Conservation (phyloP, 2,888 invertebrate species). For the Ochropleura leucogaster region DNA sequence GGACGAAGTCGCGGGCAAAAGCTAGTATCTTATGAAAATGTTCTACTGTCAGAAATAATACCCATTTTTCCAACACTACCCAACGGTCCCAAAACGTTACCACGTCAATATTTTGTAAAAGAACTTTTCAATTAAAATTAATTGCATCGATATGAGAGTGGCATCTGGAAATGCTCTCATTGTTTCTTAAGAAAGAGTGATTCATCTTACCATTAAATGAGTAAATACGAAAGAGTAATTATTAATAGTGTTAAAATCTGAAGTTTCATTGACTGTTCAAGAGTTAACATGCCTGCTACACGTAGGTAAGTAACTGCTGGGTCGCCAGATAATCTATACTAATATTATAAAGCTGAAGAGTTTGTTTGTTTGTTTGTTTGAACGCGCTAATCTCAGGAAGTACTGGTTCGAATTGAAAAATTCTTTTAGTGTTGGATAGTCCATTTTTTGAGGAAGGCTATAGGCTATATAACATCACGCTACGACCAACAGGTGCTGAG, state of each 20-base stretch:
- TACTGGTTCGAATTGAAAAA: too few relatives aligned
- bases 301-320: constrained; percentile 34
- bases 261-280: constrained; percentile 23
- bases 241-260: neutral
- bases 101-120: constrained; percentile 20
- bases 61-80: neutral
- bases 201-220: constrained; percentile 9
- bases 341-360: too few relatives aligned
- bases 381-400: too few relatives aligned
- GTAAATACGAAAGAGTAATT: neutral
- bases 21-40: neutral
- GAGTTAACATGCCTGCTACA: constrained; percentile 28
- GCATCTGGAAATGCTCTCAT: constrained; percentile 29
- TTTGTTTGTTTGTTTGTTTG: too few relatives aligned
- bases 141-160: constrained; percentile 35
- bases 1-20: too few relatives aligned
- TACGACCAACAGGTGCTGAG: too few relatives aligned
- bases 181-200: constrained; percentile 16
- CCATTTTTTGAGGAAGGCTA: too few relatives aligned
- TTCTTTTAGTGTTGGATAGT: too few relatives aligned
- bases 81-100: neutral
- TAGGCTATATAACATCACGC: too few relatives aligned
- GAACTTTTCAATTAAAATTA: constrained; percentile 39
- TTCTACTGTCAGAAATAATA: neutral
- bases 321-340: constrained; percentile 50